Conservation (phyloP, 92 coral and sea anemone genomes). For the Plumapathes pennacea region DNA sequence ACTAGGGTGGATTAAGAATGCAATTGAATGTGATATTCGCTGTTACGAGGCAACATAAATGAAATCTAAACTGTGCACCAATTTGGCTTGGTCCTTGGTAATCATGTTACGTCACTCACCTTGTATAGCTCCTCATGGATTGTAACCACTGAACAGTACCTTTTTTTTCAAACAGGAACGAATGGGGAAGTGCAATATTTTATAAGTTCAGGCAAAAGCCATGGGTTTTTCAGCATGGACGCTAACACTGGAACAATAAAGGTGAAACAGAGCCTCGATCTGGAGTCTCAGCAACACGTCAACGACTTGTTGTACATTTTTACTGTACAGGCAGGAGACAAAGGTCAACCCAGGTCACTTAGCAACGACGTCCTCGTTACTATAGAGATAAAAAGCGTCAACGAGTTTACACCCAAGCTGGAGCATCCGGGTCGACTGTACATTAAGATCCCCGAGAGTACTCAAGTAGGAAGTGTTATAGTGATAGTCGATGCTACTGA, state of each 20-base stretch:
- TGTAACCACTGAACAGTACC: no score
- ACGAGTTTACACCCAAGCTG: conserved; percentile 73
- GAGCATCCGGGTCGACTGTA: conserved; percentile 38
- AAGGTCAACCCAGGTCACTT: conserved; percentile 62
- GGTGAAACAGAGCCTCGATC: conserved; percentile 63
- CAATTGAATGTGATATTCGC: no score
- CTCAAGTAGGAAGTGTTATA: conserved; percentile 30
- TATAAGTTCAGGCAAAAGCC: conserved; percentile 68
- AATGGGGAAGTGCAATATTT: conserved; percentile 60
- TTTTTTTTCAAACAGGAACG: conserved; percentile 48
- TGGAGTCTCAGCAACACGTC: conserved; percentile 78
- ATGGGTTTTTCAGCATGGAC: conserved; percentile 58
- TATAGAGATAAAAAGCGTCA: conserved; percentile 72
- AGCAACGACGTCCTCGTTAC: conserved; percentile 55
- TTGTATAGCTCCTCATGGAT: no score
- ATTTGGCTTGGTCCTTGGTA: no score
- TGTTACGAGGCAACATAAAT: no score
- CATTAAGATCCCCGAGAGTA: conserved; percentile 35
- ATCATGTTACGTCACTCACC: no score
- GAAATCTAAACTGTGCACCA: no score
- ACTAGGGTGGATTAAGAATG: no score
- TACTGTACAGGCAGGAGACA: conserved; percentile 58
- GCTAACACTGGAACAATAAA: conserved; percentile 51
- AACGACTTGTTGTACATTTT: conserved; percentile 69
- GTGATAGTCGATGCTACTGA: conserved; percentile 63